Base-by-base conservation (phyloP, 2,888 invertebrate species). In the Ischnura elegans region DNA sequence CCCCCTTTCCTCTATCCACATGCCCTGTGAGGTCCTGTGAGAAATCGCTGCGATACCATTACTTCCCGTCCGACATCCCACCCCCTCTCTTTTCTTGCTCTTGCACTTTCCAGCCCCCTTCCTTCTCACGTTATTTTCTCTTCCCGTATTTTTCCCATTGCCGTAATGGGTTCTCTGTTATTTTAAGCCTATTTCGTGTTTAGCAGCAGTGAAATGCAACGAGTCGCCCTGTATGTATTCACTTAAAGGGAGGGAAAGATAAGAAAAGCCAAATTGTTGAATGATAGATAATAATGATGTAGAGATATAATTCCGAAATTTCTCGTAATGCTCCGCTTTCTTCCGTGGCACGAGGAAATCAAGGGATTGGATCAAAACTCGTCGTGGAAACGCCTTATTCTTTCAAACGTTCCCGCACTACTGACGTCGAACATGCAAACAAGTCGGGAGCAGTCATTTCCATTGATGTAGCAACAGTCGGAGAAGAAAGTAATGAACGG, bases 151-250 rank as follows among this genome's bases (percentile, higher is more conserved):
- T 61, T 76, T 76, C 86, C 43, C 36, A 61, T 42, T 61, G 55
- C 90, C 43, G 61, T 25, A 76, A 76, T 76, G 76, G 76, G 43
- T 55, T 87, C 51, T 42, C 51, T 42, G 87, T 51, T n/a, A 61
- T 55, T 90, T 55, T 45, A 25, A 43, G 36, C 61, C 42, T 16
- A 61, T 90, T 61, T 66, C 90, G 90, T 90, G 90, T n/a, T 61
- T n/a, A 43, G 90, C 42, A 61, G 90, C 90, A 90, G 90, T 90
- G 90, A 90, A 90, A 90, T 76, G 90, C 55, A 90, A 21, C 51
- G 47, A 87, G 47, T 87, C 90, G 43, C 55, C n/a, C 6, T 19
- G 29, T 87, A n/a, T n/a, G 29, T 87, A 47, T 87, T 87, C 36
- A 51, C 51, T 29, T 87, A 42, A 87, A 51, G 87, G 51, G 47